Conservation (phyloP, 1,140 invertebrate genomes). For the Psix sp. region DNA sequence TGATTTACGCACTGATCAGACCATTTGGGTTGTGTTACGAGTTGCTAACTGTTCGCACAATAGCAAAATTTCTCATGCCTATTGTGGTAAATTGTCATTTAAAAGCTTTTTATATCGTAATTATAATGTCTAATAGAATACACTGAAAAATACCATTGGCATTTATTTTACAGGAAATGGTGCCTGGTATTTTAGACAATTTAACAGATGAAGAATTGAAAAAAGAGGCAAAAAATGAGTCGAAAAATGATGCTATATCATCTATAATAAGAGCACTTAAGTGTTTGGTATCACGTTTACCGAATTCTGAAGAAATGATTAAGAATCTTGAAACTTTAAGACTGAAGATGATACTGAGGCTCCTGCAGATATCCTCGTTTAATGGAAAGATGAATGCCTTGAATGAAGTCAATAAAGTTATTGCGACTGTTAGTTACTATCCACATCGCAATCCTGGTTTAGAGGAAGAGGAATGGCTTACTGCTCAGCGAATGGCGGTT, state of each 20-base stretch:
- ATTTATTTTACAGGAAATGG: conserved; percentile 84
- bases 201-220: conserved; percentile 98
- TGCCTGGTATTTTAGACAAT: conserved; percentile 93
- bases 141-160: too few relatives aligned
- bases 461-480: conserved; percentile 95
- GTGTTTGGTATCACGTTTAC: conserved; percentile 87
- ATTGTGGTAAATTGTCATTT: conserved; percentile 85
- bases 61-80: conserved; percentile 95
- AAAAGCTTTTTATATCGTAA: too few relatives aligned
- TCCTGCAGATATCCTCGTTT: conserved; percentile 97
- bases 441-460: conserved; percentile 83
- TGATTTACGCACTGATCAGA: conserved; percentile 89
- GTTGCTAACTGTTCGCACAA: conserved; percentile 91
- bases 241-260: conserved; percentile 94
- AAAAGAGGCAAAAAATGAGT: conserved; percentile 96
- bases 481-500: conserved; percentile 94
- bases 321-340: conserved; percentile 96
- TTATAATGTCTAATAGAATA: too few relatives aligned
- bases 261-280: conserved; percentile 93
- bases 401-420: conserved; percentile 99
- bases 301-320: conserved; percentile 89
- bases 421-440: conserved; percentile 92
- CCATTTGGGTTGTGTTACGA: conserved; percentile 96
- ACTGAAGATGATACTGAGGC: conserved; percentile 96
- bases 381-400: conserved; percentile 99